A percentile compares a stretch with the other conserved stretches of the same genome.
Evolutionary conservation across 2,113 vertebrate genomes (phyloP).

Genomic region (Passer domesticus): DNA sequence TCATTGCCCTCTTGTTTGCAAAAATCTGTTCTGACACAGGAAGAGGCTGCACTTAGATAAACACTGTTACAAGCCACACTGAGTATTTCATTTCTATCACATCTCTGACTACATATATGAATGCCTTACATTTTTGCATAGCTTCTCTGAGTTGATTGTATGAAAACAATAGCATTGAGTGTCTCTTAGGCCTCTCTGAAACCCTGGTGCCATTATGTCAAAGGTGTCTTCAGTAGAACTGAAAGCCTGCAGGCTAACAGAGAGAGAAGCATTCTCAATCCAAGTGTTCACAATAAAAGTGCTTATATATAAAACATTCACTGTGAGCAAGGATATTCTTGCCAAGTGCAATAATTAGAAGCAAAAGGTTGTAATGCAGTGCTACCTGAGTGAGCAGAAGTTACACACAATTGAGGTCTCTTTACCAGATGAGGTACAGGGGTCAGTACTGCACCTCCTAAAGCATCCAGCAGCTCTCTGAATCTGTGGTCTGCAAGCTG

Average conservation of each 20-base stretch:
- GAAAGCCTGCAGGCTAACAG: not conserved
- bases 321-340: not conserved
- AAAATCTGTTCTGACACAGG: slow-evolving; percentile 58
- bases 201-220: not conserved
- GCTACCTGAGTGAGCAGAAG: not conserved
- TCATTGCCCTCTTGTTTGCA: slow-evolving; percentile 47
- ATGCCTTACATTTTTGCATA: not conserved
- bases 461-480: not conserved
- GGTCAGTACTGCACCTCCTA: not conserved
- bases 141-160: not conserved
- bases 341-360: not conserved
- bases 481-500: not conserved
- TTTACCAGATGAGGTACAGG: not conserved
- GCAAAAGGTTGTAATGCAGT: not conserved
- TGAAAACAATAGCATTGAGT: not conserved
- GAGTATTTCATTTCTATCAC: slow-evolving; percentile 39
- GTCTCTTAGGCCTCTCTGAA: not conserved
- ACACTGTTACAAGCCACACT: slow-evolving; percentile 33
- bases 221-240: not conserved
- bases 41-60: slow-evolving; percentile 44
- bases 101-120: not conserved
- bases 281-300: not conserved
- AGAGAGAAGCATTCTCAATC: not conserved
- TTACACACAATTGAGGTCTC: not conserved
- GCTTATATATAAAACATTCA: not conserved